phyloP scores from a whole-genome alignment of 2,113 vertebrate species.

The Phyllostomus hastatus region DNA sequence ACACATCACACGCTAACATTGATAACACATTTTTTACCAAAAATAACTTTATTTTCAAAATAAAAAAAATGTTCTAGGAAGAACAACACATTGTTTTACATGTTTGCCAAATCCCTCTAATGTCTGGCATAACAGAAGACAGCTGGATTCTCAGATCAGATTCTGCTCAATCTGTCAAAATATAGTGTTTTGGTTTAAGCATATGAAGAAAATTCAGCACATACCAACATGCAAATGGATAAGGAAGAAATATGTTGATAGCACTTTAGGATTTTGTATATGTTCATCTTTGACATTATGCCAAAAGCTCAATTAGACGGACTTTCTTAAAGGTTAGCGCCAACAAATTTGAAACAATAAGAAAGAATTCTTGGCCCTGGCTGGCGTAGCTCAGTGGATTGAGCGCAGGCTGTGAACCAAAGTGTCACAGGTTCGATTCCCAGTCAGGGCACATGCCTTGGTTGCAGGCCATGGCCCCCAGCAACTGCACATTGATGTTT shows the following conservation, averaged over 20 bases:
- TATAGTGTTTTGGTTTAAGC: not conserved
- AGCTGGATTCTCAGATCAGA: not conserved
- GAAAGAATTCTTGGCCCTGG: not conserved
- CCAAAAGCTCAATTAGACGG: not conserved
- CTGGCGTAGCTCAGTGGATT: too few relatives aligned
- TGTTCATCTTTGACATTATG: not conserved
- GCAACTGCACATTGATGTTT: too few relatives aligned
- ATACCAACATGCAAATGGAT: not conserved
- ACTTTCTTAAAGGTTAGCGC: not conserved
- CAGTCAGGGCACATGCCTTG: too few relatives aligned
- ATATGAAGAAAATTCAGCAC: not conserved
- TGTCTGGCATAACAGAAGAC: not conserved
- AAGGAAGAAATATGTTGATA: not conserved
- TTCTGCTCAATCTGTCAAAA: not conserved
- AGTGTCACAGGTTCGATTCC: too few relatives aligned
- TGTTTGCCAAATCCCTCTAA: not conserved
- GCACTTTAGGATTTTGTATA: not conserved
- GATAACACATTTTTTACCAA: not conserved
- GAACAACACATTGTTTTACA: not conserved
- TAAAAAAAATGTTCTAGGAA: not conserved
- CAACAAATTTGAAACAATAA: not conserved
- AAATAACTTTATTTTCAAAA: constrained; percentile 3
- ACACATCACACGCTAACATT: not conserved
- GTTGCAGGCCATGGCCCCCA: too few relatives aligned
- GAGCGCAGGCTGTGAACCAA: too few relatives aligned